phyloP scores from a whole-genome alignment of 2,888 invertebrate species.

The Lumbricus terrestris region DNA sequence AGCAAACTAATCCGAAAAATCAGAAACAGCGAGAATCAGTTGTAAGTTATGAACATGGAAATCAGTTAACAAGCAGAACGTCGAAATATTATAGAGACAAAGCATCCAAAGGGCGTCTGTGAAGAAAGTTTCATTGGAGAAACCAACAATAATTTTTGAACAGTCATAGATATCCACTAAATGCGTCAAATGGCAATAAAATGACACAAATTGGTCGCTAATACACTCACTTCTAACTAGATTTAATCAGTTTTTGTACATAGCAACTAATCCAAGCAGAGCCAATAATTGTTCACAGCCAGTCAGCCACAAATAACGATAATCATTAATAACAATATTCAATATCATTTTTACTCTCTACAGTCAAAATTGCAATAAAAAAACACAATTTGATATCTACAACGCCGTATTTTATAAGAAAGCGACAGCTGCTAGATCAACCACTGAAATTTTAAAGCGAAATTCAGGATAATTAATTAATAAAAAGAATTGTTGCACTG shows the following conservation, averaged over 20 bases:
- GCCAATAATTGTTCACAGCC: not conserved
- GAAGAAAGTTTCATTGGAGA: not conserved
- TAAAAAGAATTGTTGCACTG: not conserved
- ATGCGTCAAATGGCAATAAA: too few species aligned
- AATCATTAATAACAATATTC: not conserved
- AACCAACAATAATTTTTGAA: constrained; percentile 3
- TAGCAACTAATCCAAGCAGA: not conserved
- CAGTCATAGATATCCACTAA: not conserved
- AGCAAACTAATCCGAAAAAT: not conserved
- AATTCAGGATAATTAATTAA: not conserved
- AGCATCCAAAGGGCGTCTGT: not conserved
- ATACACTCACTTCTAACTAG: not conserved
- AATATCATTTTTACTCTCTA: not conserved
- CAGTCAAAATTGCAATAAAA: not conserved
- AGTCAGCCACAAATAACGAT: not conserved
- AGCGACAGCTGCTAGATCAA: not conserved
- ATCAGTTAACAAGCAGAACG: not conserved
- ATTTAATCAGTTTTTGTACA: not conserved
- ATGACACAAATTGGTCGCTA: too few species aligned
- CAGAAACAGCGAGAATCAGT: not conserved
- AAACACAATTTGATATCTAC: not conserved
- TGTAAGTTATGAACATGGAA: not conserved
- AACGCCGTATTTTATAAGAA: not conserved
- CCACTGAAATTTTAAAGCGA: not conserved
- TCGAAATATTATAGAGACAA: not conserved